Evolutionary conservation across 2,888 invertebrate species (phyloP), one percentile per base, ranked within the genome.

Genomic region (Pachliopta kotzebuea): DNA sequence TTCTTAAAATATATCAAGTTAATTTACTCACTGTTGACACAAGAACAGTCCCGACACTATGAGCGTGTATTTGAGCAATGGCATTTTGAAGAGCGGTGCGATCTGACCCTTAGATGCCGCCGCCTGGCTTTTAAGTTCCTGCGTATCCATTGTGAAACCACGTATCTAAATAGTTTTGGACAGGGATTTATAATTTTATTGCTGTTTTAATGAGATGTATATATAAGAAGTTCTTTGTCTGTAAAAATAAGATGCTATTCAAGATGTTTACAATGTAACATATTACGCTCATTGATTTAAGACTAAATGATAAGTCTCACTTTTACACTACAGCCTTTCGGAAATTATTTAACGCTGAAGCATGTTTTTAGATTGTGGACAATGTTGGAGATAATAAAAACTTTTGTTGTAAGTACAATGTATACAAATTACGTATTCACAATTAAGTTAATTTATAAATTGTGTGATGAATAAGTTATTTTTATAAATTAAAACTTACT

Each of bases 11-110:
- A 31, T 31, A 11, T 31, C 31, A 31, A 31, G 31, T 4, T 31
- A 31, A 6, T 11, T 20, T 37, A 72, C 73, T 84, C 91, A 94
- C 94, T 94, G 84, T 92, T 94, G 93, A 87, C 93, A 79, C 18
- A 94, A 80, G 24, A 83, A 78, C 65, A 93, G 91, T n/a, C 85
- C 76, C 0, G 74, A 76, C 74, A 85, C 77, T n/a, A 94, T 85
- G 14, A 89, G 60, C 0, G 93, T 93, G 57, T 86, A 85, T 60
- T 84, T 87, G 4, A 93, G 72, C 0, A 93, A 77, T 0, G 94
- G 93, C 2, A 81, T 72, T 63, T 82, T 86, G 68, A 93, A 92
- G 57, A 94, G 76, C 2, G 83, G 86, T 60, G 80, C 78, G 23
- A 93, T 85, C 76, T 94, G 93, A n/a, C 77, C 75, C 49, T 77